Evolutionary conservation across 1,140 invertebrate species (phyloP).

Genomic region (Melitaea cinxia): DNA sequence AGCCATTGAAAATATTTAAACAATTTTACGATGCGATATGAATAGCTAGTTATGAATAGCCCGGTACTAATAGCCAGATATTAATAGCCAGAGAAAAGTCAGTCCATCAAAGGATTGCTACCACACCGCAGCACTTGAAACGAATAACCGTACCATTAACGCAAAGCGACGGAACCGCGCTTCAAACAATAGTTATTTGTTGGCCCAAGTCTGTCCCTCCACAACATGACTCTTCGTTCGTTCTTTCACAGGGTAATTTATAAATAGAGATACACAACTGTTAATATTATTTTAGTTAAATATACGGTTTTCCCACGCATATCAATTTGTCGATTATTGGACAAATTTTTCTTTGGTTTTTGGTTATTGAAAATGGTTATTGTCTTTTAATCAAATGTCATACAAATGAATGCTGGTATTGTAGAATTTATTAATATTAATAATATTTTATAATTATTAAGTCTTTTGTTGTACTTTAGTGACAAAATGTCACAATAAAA

Average conservation of each 20-base stretch:
- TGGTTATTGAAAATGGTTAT: too few relatives aligned
- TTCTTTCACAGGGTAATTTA: slow-evolving; percentile 33
- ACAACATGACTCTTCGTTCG: slow-evolving; percentile 49
- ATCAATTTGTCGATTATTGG: too few relatives aligned
- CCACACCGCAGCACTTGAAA: slow-evolving; percentile 41
- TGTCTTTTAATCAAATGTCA: too few relatives aligned
- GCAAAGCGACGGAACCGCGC: slow-evolving; percentile 39
- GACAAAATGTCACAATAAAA: too few relatives aligned
- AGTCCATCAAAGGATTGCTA: slow-evolving; percentile 24
- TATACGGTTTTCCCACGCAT: too few relatives aligned
- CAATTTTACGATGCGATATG: too few relatives aligned
- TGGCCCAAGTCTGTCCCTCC: slow-evolving; percentile 51
- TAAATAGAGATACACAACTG: slow-evolving; percentile 9
- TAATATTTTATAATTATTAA: too few relatives aligned
- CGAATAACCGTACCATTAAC: slow-evolving; percentile 47
- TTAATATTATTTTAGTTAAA: background rate
- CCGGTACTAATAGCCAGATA: background rate
- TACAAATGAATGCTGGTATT: too few relatives aligned
- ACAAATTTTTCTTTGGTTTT: too few relatives aligned
- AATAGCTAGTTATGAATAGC: background rate
- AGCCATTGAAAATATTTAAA: too few relatives aligned
- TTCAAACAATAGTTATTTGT: slow-evolving; percentile 55
- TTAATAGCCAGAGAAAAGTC: slow-evolving; percentile 18
- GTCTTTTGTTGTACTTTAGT: too few relatives aligned
- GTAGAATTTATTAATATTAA: too few relatives aligned